A percentile compares a stretch with the other conserved stretches of the same genome.
phyloP scores from a whole-genome alignment of 2,797 vertebrate species.

The Gambelia wislizenii region DNA sequence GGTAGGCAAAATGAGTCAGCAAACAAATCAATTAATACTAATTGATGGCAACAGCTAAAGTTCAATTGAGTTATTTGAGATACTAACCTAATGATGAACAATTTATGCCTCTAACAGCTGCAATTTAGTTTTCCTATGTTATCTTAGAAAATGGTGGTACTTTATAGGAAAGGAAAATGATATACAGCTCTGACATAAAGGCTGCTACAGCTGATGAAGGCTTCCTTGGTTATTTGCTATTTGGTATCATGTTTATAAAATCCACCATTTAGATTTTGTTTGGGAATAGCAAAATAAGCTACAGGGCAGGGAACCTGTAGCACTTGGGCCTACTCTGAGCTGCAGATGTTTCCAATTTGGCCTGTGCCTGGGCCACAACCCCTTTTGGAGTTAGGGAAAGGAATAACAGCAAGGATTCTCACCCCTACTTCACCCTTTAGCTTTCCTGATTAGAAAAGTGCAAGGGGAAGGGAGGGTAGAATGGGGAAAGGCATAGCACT shows the following conservation, averaged over 20 bases:
- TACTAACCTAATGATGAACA: conserved; percentile 52
- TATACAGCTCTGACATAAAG: background rate
- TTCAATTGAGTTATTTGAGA: conserved; percentile 64
- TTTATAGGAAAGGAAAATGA: conserved; percentile 14
- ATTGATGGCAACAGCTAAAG: conserved; percentile 61
- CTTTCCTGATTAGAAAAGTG: background rate
- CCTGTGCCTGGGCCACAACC: background rate
- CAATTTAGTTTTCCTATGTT: conserved; percentile 50
- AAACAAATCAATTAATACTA: conserved; percentile 60
- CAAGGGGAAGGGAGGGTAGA: background rate
- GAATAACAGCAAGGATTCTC: background rate
- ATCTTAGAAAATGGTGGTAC: conserved; percentile 42
- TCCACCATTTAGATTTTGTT: conserved; percentile 24
- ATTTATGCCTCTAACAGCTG: conserved; percentile 42
- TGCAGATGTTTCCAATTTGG: background rate
- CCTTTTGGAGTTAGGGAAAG: background rate
- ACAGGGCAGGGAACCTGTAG: background rate
- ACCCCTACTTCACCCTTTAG: background rate
- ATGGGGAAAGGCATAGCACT: too few species aligned
- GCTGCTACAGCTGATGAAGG: conserved; percentile 2
- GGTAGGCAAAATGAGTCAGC: conserved; percentile 63
- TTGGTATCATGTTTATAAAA: background rate
- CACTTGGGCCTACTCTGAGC: background rate
- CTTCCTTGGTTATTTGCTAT: background rate
- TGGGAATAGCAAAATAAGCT: background rate